Evolutionary conservation across 2,888 invertebrate species (phyloP).

Genomic region (Baronia brevicornis): DNA sequence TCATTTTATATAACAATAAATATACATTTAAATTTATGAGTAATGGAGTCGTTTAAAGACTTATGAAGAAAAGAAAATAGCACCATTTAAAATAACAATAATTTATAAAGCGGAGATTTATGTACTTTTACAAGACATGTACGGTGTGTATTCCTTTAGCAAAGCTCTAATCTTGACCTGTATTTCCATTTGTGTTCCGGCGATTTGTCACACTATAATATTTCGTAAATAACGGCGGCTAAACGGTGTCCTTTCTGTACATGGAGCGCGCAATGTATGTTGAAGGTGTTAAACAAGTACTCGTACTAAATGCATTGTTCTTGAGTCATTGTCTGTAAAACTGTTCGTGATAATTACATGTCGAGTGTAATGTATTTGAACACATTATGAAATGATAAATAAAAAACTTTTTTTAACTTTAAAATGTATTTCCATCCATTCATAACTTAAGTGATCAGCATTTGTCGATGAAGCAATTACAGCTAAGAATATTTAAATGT

Average conservation of each 20-base stretch:
- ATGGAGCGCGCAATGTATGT: constrained; percentile 17
- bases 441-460: too few species aligned
- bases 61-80: too few species aligned
- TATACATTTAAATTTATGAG: too few species aligned
- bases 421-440: too few species aligned
- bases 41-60: too few species aligned
- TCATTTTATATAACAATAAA: too few species aligned
- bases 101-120: too few species aligned
- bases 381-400: constrained; percentile 1
- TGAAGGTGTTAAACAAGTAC: constrained; percentile 30
- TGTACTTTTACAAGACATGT: constrained; percentile 14
- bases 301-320: constrained; percentile 51
- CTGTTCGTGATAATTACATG: constrained; percentile 4
- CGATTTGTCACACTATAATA: constrained; percentile 6
- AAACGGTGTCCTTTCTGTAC: constrained; percentile 10
- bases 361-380: constrained; percentile 5
- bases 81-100: too few species aligned
- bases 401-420: too few species aligned
- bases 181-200: constrained; percentile 17
- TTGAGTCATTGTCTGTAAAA: constrained; percentile 32
- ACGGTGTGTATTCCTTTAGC: constrained; percentile 16
- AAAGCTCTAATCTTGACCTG: constrained; percentile 23
- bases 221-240: constrained; percentile 13
- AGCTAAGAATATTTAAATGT: too few species aligned
- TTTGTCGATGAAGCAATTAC: too few species aligned